Percentiles rank a stretch among this genome's conserved stretches.
Evolutionary conservation across 1,140 invertebrate genomes (phyloP).

Genomic region (Acromyrmex echinatior): DNA sequence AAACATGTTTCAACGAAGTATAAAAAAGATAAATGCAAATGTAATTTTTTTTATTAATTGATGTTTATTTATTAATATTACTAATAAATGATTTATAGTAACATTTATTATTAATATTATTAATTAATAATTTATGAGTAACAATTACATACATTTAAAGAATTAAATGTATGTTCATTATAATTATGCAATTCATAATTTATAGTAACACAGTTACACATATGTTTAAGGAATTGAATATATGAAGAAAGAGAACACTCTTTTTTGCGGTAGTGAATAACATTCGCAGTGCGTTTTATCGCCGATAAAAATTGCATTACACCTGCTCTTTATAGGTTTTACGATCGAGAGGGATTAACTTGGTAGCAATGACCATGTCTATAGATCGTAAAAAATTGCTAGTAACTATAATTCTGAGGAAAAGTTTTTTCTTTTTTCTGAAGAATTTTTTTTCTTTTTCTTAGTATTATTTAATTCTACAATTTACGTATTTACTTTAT

Average conservation of each 20-base stretch:
- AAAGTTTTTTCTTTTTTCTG: too few relatives aligned
- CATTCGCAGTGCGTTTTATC: slow-evolving; percentile 35
- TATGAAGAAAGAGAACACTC: not conserved
- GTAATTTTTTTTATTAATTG: not conserved
- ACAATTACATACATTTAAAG: not conserved
- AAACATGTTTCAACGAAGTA: not conserved
- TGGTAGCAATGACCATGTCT: not conserved
- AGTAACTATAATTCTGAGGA: slow-evolving; percentile 19
- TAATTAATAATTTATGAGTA: not conserved
- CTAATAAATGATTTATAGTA: too few relatives aligned
- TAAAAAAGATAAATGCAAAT: not conserved
- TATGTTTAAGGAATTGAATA: not conserved
- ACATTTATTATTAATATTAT: too few relatives aligned
- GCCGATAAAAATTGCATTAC: slow-evolving; percentile 33
- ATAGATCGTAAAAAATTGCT: slow-evolving; percentile 56
- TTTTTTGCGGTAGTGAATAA: slow-evolving; percentile 5
- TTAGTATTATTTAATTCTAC: not conserved
- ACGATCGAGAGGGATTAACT: slow-evolving; percentile 52
- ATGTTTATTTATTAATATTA: not conserved
- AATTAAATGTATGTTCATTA: not conserved
- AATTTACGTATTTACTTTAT: not conserved
- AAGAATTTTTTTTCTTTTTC: not conserved
- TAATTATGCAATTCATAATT: too few relatives aligned
- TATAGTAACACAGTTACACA: not conserved
- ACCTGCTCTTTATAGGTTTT: slow-evolving; percentile 41